Conservation (phyloP, 2,888 invertebrate species). For the Pandemis heparana region DNA sequence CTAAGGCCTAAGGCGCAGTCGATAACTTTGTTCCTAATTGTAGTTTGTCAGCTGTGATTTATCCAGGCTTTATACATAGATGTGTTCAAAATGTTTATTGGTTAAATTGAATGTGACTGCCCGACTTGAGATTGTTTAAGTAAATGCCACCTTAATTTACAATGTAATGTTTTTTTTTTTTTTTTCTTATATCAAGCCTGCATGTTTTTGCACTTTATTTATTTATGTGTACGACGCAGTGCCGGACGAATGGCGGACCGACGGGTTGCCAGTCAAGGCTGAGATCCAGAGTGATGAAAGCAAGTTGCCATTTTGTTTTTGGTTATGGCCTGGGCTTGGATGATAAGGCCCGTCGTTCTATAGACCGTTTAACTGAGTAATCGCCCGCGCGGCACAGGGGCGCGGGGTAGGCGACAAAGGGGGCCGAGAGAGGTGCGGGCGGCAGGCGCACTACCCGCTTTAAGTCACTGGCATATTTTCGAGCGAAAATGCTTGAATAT, state of each 20-base stretch:
- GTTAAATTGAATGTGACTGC: background rate
- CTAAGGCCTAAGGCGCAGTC: background rate
- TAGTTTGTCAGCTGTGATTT: background rate
- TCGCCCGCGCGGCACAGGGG: too few relatives aligned
- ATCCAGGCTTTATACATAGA: background rate
- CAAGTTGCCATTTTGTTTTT: slow-evolving; percentile 62
- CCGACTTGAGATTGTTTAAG: background rate
- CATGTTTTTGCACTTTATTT: slow-evolving; percentile 47
- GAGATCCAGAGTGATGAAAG: slow-evolving; percentile 76
- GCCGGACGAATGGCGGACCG: slow-evolving; percentile 60
- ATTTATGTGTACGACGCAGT: slow-evolving; percentile 61
- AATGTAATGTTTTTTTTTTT: background rate
- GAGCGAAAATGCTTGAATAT: too few relatives aligned
- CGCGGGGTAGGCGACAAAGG: too few relatives aligned
- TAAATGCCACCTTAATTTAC: too few relatives aligned
- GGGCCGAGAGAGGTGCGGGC: too few relatives aligned
- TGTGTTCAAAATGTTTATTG: background rate
- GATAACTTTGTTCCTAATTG: background rate
- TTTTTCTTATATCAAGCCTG: slow-evolving; percentile 23
- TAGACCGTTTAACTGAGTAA: too few relatives aligned
- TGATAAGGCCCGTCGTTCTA: slow-evolving; percentile 8
- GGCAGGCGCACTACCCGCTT: too few relatives aligned
- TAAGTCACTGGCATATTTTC: too few relatives aligned
- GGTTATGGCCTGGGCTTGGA: slow-evolving; percentile 13
- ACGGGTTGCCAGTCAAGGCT: slow-evolving; percentile 56